phyloP scores from a whole-genome alignment of 2,113 vertebrate species.

The Todiramphus chloris region DNA sequence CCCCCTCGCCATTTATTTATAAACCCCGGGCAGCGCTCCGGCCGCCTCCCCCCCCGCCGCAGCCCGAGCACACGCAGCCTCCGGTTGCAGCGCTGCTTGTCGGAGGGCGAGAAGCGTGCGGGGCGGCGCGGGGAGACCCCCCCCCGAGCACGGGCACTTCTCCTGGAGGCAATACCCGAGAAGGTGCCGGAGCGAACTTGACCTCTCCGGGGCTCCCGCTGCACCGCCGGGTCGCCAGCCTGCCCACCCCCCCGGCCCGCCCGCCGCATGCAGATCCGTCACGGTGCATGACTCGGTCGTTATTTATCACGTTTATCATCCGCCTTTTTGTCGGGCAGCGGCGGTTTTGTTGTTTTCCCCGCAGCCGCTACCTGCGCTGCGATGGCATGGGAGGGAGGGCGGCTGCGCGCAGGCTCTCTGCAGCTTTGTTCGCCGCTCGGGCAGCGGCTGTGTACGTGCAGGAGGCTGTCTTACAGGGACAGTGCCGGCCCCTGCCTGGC shows the following conservation, averaged over 20 bases:
- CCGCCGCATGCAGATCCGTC: background rate
- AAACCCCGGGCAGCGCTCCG: background rate
- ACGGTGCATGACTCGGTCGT: background rate
- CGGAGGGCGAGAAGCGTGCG: background rate
- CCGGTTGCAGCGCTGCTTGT: background rate
- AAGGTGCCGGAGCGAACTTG: background rate
- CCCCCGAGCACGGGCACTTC: background rate
- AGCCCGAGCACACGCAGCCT: conserved; percentile 14
- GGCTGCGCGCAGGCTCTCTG: conserved; percentile 62
- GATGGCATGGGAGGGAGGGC: background rate
- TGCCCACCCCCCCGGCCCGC: background rate
- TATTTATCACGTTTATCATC: background rate
- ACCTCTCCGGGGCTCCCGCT: background rate
- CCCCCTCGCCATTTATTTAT: conserved; percentile 18
- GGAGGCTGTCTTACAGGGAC: conserved; percentile 48
- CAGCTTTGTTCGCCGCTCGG: conserved; percentile 60
- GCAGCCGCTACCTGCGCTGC: conserved; percentile 52
- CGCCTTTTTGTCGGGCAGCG: background rate
- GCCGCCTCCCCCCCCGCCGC: background rate
- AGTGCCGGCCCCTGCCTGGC: conserved; percentile 18
- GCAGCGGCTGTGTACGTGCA: conserved; percentile 67
- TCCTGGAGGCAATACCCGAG: background rate
- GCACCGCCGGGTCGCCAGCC: background rate
- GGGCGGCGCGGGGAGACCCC: background rate
- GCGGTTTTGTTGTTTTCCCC: background rate